Base-by-base conservation (phyloP, 2,797 vertebrate genomes). In the Pseudomugil gertrudae region DNA sequence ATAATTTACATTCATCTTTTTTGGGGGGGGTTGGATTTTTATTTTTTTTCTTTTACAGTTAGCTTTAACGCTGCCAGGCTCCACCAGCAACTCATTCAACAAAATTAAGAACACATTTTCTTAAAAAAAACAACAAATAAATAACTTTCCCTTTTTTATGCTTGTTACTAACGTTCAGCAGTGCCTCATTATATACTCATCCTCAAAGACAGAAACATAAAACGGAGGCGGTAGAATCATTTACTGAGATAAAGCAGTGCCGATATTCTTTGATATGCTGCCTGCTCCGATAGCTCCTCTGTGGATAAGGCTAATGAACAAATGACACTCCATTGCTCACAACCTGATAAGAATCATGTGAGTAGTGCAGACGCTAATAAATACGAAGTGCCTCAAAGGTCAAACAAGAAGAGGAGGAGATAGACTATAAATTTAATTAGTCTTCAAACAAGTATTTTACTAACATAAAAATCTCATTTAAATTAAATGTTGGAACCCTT, bases 201-300 rank as follows among this genome's bases (percentile, higher is more conserved):
- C 73, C 78, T 64, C 66, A 83, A 84, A 84, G 68, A 24, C 5
- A 71, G 30, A 67, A 66, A 57, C 54, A 63, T 73, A 40, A 82
- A 80, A 73, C 45, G 3, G 36, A 27, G 69, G 33, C 14, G 33
- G 71, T 2, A 33, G 62, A 76, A 74, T 73, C 55, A 74, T 79
- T 86, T 70, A 59, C 66, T 64, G 38, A 82, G 69, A 81, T 81
- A 76, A 83, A 81, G 67, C 32, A 8, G 24, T 11, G 40, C 24
- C 13, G 65, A 81, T 76, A 57, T 57, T 64, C 76, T 85, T 84
- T 86, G 83, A 88, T 83, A 84, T 68, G 60, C 52, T 53, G 29
- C 65, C 47, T 11, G 61, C 66, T 76, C 63, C 30, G 61, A 72
- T 66, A 66, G 69, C 57, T 76, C 69, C 65, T 70, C 62, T 0